A percentile compares a stretch with the other conserved stretches of the same genome.
phyloP scores from a whole-genome alignment of 2,797 vertebrate genomes.

The Lutjanus argentimaculatus region DNA sequence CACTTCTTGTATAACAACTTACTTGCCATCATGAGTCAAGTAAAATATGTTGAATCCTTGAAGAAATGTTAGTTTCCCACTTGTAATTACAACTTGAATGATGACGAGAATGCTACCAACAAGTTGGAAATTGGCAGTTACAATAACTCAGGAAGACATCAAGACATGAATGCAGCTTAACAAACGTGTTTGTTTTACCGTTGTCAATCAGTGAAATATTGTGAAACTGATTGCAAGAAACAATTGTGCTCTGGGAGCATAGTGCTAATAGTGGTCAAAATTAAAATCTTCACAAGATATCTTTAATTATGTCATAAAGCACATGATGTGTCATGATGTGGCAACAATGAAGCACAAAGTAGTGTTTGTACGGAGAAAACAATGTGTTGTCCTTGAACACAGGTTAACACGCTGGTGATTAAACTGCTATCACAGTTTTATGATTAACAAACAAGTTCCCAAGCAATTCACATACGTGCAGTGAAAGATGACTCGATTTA shows the following conservation, averaged over 20 bases:
- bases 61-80: neutral
- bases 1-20: neutral
- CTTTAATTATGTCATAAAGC: neutral
- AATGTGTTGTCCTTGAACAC: neutral
- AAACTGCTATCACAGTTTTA: neutral
- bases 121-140: neutral
- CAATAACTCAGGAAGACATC: neutral
- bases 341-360: neutral
- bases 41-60: neutral
- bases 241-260: too few species aligned
- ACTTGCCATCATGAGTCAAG: neutral
- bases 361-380: neutral
- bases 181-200: neutral
- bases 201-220: neutral
- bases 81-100: constrained; percentile 11
- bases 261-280: neutral
- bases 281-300: neutral
- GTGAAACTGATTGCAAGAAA: neutral
- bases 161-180: neutral
- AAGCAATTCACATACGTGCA: neutral
- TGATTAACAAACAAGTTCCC: neutral
- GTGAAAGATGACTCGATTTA: neutral
- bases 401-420: neutral
- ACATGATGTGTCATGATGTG: neutral
- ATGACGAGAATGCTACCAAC: neutral